Evolutionary conservation across 2,113 vertebrate species (phyloP).

Genomic region (Gavialis gangeticus): DNA sequence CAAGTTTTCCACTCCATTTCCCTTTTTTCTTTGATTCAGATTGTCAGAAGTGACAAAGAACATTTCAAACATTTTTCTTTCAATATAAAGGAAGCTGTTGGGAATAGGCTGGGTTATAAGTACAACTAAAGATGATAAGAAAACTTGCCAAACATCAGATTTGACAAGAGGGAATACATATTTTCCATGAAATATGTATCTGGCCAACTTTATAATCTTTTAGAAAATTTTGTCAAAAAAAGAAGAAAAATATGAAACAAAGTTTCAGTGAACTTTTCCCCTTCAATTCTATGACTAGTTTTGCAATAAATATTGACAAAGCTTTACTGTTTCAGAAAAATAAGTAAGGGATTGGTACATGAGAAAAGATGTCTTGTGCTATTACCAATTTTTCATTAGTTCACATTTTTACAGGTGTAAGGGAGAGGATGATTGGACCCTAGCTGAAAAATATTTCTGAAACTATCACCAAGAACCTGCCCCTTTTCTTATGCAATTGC

Average conservation of each 20-base stretch:
- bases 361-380: neutral
- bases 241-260: neutral
- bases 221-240: neutral
- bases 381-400: neutral
- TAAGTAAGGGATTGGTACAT: neutral
- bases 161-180: neutral
- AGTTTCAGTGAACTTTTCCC: rapidly evolving
- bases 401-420: neutral
- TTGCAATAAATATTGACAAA: neutral
- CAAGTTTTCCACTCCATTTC: neutral
- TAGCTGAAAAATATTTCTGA: neutral
- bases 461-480: neutral
- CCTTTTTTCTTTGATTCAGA: neutral
- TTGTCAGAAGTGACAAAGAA: neutral
- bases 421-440: neutral
- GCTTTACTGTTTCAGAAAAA: neutral
- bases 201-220: neutral
- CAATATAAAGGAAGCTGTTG: neutral
- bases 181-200: neutral
- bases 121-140: neutral
- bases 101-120: neutral
- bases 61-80: neutral
- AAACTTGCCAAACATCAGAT: neutral
- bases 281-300: neutral
- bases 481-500: neutral